Evolutionary conservation across 2,888 invertebrate genomes (phyloP).

Genomic region (Cephus nigrinus): DNA sequence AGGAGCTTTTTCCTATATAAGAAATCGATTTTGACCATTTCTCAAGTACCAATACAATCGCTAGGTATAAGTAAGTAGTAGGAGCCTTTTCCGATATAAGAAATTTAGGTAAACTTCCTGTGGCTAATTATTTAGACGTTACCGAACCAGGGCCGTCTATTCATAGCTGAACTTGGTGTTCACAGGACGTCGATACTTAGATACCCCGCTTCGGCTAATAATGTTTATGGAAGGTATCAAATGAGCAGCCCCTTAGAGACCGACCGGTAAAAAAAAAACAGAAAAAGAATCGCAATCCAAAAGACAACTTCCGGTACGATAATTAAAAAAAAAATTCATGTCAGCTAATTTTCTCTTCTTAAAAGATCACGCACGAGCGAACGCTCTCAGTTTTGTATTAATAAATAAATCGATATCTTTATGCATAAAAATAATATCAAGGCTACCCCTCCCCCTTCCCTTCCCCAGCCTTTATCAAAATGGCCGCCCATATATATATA

Average conservation of each 20-base stretch:
- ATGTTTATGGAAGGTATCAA: neutral
- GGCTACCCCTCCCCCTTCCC: neutral
- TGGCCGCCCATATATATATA: neutral
- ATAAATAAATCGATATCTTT: slow-evolving; percentile 1
- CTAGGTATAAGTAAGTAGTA: neutral
- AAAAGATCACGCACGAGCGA: neutral
- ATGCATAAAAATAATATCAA: slow-evolving; percentile 1
- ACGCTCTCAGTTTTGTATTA: neutral
- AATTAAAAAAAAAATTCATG: neutral
- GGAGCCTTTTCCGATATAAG: neutral
- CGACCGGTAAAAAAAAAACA: neutral
- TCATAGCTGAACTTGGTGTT: neutral
- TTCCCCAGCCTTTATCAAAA: neutral
- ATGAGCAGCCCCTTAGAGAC: neutral
- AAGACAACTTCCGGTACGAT: neutral
- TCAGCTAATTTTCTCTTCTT: neutral
- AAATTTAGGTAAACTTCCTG: neutral
- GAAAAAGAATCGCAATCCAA: neutral
- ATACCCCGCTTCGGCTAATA: neutral
- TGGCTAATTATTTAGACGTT: neutral
- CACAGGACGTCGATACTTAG: neutral
- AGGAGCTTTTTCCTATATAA: too few relatives aligned
- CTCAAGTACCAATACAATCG: neutral
- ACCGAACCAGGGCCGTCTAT: neutral
- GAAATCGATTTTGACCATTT: neutral